These are phyloP conservation scores for Dynastes maya DNA, from an alignment of 2,888 invertebrate species.

Conservation along the genomic window DNA sequence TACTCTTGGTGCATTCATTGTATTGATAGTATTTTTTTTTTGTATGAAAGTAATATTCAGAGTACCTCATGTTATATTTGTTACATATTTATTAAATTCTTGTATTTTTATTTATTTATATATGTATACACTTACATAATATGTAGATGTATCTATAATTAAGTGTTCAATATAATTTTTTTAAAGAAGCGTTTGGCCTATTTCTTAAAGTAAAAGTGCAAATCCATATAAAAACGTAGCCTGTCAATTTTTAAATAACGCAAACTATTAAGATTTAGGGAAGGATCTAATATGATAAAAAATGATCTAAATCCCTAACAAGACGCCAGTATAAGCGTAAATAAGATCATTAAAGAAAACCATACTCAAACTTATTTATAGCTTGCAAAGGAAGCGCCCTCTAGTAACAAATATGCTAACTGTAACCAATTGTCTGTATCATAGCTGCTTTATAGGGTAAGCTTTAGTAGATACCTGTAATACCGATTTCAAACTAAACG, in stretches of 20 bases:
- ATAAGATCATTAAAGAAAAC: too few relatives aligned
- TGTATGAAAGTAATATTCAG: constrained; percentile 29
- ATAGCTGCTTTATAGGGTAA: neutral
- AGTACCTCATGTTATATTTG: constrained; percentile 47
- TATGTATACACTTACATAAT: constrained; percentile 18
- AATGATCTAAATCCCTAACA: too few relatives aligned
- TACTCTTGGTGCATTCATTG: constrained; percentile 28
- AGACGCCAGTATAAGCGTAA: too few relatives aligned
- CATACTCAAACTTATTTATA: too few relatives aligned
- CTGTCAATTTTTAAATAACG: too few relatives aligned
- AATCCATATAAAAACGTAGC: too few relatives aligned
- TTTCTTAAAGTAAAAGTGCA: neutral
- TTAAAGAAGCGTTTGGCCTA: neutral
- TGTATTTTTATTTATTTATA: constrained; percentile 52
- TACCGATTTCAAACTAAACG: neutral
- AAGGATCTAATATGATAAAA: too few relatives aligned
- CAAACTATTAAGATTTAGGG: too few relatives aligned
- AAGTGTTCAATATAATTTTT: constrained; percentile 40
- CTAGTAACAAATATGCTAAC: neutral
- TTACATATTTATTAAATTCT: constrained; percentile 51
- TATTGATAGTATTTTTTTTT: constrained; percentile 35
- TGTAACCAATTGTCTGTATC: neutral
- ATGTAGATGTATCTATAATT: constrained; percentile 38
- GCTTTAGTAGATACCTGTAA: neutral
- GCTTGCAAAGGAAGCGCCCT: neutral